Evolutionary conservation across 2,888 invertebrate species (phyloP).

Genomic region (Oligia latruncula): DNA sequence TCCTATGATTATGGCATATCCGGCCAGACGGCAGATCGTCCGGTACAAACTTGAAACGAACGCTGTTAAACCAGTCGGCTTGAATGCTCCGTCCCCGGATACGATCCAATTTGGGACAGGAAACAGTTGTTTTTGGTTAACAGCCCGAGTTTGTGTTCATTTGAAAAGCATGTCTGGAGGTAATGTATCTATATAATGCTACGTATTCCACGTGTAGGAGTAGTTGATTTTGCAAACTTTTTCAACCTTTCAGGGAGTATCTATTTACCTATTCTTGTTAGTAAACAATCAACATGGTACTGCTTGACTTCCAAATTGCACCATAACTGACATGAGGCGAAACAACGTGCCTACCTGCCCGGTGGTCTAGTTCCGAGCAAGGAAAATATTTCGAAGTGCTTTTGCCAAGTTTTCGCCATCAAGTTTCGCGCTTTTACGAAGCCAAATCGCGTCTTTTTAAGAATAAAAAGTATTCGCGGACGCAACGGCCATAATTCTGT

Average conservation of each 20-base stretch:
- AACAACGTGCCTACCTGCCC: background rate
- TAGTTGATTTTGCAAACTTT: background rate
- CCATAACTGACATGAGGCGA: background rate
- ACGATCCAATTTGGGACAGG: constrained; percentile 9
- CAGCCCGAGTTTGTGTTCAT: background rate
- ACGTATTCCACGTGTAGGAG: background rate
- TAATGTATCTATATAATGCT: too few species aligned
- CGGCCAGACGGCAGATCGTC: constrained; percentile 3
- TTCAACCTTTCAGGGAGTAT: background rate
- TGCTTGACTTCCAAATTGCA: background rate
- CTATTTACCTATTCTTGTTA: background rate
- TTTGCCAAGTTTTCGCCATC: background rate
- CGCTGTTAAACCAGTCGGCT: background rate
- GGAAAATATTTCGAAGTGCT: background rate
- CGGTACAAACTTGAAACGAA: constrained; percentile 23
- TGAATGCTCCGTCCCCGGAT: constrained; percentile 3
- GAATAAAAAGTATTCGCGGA: constrained; percentile 2
- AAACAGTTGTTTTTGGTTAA: constrained; percentile 9
- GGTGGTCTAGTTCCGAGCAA: background rate
- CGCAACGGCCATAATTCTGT: constrained; percentile 1
- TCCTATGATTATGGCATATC: background rate
- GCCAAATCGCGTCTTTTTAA: background rate
- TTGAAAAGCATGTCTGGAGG: background rate
- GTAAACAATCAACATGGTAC: background rate
- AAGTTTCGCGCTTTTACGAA: background rate